A percentile compares a stretch with the other conserved stretches of the same genome.
Evolutionary conservation across 1,140 invertebrate species (phyloP).

Genomic region (Drosophila hydei): DNA sequence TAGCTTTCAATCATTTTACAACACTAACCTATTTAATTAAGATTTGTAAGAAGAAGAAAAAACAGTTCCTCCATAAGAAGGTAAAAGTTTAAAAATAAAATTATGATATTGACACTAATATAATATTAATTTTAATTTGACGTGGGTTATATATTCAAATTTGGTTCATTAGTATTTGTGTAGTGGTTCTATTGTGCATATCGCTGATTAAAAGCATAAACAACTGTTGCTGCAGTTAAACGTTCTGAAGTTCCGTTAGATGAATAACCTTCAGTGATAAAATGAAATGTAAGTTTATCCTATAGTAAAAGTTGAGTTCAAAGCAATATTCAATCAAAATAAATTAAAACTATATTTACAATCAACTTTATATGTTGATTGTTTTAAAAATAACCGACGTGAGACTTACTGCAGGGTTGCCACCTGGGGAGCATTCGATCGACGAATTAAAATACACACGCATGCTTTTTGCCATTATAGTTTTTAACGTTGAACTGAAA

Average conservation of each 20-base stretch:
- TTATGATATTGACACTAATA: neutral
- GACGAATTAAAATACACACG: conserved; percentile 61
- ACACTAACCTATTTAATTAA: conserved; percentile 26
- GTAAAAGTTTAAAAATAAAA: neutral
- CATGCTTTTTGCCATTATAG: conserved; percentile 66
- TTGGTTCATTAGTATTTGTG: no score
- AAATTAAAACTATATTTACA: neutral
- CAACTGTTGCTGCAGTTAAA: neutral
- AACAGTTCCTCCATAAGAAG: neutral
- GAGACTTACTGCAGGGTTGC: conserved; percentile 54
- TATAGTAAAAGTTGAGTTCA: neutral
- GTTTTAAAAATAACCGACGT: conserved; percentile 70
- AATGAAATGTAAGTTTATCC: neutral
- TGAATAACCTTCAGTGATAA: neutral
- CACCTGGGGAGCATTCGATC: conserved; percentile 65
- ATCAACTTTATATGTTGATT: neutral
- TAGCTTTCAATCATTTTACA: conserved; percentile 6
- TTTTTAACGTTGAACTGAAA: conserved; percentile 42
- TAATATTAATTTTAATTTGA: neutral
- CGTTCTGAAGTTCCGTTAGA: neutral
- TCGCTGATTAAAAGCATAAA: neutral
- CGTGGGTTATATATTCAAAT: neutral
- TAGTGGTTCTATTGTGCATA: no score
- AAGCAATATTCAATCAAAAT: neutral
- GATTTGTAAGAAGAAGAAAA: conserved; percentile 22